Conservation (phyloP, 2,888 invertebrate genomes). For the Nomada ruficornis region DNA sequence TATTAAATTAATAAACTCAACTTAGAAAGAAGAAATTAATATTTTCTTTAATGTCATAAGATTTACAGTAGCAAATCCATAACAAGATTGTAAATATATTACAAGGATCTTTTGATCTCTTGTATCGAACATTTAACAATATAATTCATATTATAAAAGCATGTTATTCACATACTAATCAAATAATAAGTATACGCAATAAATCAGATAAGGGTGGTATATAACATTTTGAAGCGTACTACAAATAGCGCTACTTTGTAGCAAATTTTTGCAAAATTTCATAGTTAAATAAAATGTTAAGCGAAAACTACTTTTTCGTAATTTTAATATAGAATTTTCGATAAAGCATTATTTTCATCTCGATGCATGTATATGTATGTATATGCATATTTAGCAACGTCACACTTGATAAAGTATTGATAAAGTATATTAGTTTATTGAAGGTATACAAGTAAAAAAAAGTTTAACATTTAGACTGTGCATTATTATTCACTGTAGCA, state of each 20-base stretch:
- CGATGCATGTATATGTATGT: conserved; percentile 14
- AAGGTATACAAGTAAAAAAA: conserved; percentile 46
- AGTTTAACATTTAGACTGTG: conserved; percentile 32
- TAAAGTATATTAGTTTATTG: conserved; percentile 28
- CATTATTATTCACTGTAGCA: conserved; percentile 44
- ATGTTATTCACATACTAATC: conserved; percentile 43
- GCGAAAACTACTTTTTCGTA: conserved; percentile 9
- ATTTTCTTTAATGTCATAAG: conserved; percentile 49
- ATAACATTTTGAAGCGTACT: conserved; percentile 39
- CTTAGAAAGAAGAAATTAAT: conserved; percentile 48
- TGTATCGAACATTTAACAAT: conserved; percentile 35
- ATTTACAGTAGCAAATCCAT: conserved; percentile 47
- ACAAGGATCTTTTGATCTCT: conserved; percentile 39
- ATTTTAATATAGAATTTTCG: conserved; percentile 13
- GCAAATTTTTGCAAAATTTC: conserved; percentile 41
- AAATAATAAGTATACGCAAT: conserved; percentile 36
- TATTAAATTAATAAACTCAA: conserved; percentile 51
- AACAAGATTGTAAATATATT: conserved; percentile 52
- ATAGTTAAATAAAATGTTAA: conserved; percentile 26
- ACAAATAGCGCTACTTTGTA: conserved; percentile 24
- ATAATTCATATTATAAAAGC: conserved; percentile 50
- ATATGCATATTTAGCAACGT: conserved; percentile 28
- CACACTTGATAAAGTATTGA: conserved; percentile 31
- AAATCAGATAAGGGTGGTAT: conserved; percentile 39
- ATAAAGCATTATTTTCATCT: conserved; percentile 8